These are phyloP conservation scores for Siphamia tubifer DNA, from an alignment of 2,113 vertebrate species.

Conservation along the genomic window DNA sequence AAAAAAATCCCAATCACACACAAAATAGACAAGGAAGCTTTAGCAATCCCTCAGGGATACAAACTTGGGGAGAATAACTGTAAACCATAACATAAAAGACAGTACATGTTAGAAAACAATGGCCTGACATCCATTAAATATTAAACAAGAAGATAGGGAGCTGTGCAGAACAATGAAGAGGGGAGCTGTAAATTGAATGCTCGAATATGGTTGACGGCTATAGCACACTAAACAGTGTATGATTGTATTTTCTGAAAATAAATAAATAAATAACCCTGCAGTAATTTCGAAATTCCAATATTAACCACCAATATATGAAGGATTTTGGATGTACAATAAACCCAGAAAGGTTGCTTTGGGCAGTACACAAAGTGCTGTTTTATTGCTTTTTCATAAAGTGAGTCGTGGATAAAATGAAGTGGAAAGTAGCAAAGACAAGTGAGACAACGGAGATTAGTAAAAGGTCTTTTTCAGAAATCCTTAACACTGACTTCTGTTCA, in stretches of 20 bases:
- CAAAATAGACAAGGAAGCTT: background rate
- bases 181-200: slow-evolving; percentile 8
- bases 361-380: slow-evolving; percentile 1
- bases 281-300: slow-evolving; percentile 13
- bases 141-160: background rate
- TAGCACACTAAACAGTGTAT: background rate
- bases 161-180: background rate
- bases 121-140: slow-evolving; percentile 34
- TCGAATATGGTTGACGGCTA: background rate
- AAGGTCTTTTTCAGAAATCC: background rate
- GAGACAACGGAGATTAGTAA: background rate
- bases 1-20: background rate
- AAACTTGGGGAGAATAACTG: background rate
- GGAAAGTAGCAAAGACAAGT: background rate
- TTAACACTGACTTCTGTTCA: background rate
- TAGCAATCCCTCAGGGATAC: slow-evolving; percentile 8
- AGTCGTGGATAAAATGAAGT: background rate
- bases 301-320: slow-evolving; percentile 8
- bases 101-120: slow-evolving; percentile 9
- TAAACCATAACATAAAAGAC: background rate
- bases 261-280: too few relatives aligned
- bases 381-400: slow-evolving; percentile 16
- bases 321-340: slow-evolving; percentile 25
- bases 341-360: background rate
- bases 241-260: background rate